Evolutionary conservation across 2,888 invertebrate genomes (phyloP), one percentile per base, ranked within the genome.

Genomic region (Trisateles emortualis): DNA sequence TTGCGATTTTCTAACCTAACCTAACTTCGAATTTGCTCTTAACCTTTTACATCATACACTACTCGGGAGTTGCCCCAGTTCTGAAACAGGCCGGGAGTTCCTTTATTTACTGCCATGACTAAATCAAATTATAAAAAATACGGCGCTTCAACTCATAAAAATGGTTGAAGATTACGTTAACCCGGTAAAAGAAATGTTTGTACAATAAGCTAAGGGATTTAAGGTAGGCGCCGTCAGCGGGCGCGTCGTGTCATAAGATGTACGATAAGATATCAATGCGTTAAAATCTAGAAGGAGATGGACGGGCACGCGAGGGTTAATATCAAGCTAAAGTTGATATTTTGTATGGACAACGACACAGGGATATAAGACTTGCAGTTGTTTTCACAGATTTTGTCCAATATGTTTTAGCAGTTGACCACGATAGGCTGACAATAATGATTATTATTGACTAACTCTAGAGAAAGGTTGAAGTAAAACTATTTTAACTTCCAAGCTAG

Each of bases 171-270:
- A 56, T 60, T 48, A 70, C 40, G 33, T 53, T 63, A 46, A 41
- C 49, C 17, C 24, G 43, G 19, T 49, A 66, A 54, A 66, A 59
- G 32, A 61, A 59, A 54, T 57, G 54, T 64, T 58, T 61, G 29
- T 53, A 55, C 52, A 48, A 53, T 68, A 63, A 63, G 55, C 33
- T 58, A 24, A 10, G 49, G 66, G 70, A 57, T 66, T 72, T 63
- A 66, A 72, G 57, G 52, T 49, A 78, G 72, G 78, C 78, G 77
- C 78, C 74, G 67, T 62, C 72, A 58, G 60, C 72, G 63, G 66
- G 63, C 43, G 67, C 62, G 53, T 68, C 74, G 75, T 76, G 81
- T 75, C 69, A 70, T 60, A 67, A 76, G 81, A 80, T 81, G 64
- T 22, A 33, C 62, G 76, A 77, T 72, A 76, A 60, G 52, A 46